Percentiles rank a stretch among this genome's conserved stretches.
These are phyloP conservation scores for Hypotaenidia philippensis DNA, from an alignment of 2,797 vertebrate species.

Conservation along the genomic window DNA sequence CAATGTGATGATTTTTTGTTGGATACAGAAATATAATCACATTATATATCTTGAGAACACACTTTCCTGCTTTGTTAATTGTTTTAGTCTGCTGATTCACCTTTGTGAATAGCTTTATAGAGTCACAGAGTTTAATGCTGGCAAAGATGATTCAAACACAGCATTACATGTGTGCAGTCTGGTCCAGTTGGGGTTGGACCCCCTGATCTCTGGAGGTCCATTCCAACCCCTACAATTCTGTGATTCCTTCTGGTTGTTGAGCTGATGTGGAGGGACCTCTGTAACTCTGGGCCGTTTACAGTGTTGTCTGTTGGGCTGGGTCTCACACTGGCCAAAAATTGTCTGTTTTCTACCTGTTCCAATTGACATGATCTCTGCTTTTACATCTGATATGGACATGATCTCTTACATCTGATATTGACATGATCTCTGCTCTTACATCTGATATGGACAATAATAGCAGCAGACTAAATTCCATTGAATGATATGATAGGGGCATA, in stretches of 20 bases:
- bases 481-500: not conserved
- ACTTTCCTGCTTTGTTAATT: not conserved
- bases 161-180: not conserved
- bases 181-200: not conserved
- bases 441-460: not conserved
- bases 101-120: not conserved
- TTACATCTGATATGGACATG: not conserved
- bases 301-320: not conserved
- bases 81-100: conserved; percentile 1
- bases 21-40: conserved; percentile 49
- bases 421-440: not conserved
- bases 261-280: not conserved
- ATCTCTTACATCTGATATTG: not conserved
- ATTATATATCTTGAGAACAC: conserved; percentile 3
- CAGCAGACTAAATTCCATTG: not conserved
- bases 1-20: conserved; percentile 18
- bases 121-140: not conserved
- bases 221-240: too few relatives aligned
- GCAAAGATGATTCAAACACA: not conserved
- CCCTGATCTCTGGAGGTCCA: too few relatives aligned
- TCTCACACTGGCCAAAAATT: not conserved
- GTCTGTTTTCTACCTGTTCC: not conserved
- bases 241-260: not conserved
- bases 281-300: rapidly evolving
- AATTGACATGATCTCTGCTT: not conserved